Conservation (phyloP, 2,113 vertebrate genomes). For the Oncorhynchus masou region DNA sequence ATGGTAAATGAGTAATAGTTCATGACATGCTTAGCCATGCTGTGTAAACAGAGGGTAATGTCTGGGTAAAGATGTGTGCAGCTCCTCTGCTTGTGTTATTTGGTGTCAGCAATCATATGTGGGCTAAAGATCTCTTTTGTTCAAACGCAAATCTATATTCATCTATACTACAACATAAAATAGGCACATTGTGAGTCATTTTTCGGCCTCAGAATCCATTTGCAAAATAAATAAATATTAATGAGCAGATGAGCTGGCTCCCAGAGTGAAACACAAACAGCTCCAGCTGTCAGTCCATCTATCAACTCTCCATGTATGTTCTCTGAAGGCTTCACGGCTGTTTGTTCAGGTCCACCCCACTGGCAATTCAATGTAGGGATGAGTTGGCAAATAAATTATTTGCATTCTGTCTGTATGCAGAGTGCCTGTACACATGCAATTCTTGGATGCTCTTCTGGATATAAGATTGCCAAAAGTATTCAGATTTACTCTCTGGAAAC, state of each 20-base stretch:
- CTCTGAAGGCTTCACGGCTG: neutral
- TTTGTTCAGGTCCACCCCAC: neutral
- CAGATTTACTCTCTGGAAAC: neutral
- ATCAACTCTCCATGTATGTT: neutral
- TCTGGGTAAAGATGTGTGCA: slow-evolving; percentile 28
- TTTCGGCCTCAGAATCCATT: no score
- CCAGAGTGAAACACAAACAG: neutral
- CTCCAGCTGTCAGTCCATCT: neutral
- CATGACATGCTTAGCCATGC: slow-evolving; percentile 50
- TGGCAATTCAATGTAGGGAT: neutral
- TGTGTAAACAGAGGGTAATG: slow-evolving; percentile 47
- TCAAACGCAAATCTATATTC: neutral
- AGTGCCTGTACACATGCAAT: neutral
- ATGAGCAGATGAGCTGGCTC: neutral
- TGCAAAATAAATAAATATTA: no score
- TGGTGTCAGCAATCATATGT: neutral
- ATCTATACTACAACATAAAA: no score
- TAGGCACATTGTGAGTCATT: no score
- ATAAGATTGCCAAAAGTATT: neutral
- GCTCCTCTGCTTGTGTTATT: neutral
- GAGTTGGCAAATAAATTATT: neutral
- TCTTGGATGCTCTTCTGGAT: neutral
- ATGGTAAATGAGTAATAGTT: slow-evolving; percentile 54
- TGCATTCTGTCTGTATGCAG: neutral
- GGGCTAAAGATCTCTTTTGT: neutral